Evolutionary conservation across 2,888 invertebrate species (phyloP).

Genomic region (Cetonia aurata): DNA sequence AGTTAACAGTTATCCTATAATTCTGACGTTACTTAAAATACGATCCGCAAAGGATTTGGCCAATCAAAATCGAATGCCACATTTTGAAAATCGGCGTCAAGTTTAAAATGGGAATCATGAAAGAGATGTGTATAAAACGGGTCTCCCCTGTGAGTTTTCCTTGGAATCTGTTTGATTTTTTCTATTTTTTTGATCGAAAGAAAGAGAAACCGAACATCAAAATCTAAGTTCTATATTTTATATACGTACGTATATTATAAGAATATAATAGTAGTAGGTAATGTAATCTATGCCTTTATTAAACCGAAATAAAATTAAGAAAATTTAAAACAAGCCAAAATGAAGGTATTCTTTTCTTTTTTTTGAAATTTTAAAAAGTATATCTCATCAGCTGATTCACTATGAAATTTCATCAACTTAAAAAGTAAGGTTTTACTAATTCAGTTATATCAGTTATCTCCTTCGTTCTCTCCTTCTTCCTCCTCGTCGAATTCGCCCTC

Average conservation of each 20-base stretch:
- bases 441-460: conserved; percentile 57
- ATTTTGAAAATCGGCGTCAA: too few species aligned
- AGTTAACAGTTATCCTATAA: too few species aligned
- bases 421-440: conserved; percentile 26
- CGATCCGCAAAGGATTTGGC: too few species aligned
- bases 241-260: conserved; percentile 25
- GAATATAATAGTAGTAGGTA: conserved; percentile 28
- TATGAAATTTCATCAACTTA: conserved; percentile 45
- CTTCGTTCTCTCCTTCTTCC: conserved; percentile 78
- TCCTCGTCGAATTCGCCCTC: conserved; percentile 86
- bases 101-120: too few species aligned
- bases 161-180: too few species aligned
- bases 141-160: too few species aligned
- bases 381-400: conserved; percentile 31
- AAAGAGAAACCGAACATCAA: conserved; percentile 22
- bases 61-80: too few species aligned
- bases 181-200: neutral
- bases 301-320: conserved; percentile 41
- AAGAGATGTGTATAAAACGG: too few species aligned
- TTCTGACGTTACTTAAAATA: too few species aligned
- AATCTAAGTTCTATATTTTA: conserved; percentile 33
- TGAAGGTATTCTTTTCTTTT: conserved; percentile 17
- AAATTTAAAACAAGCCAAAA: conserved; percentile 43
- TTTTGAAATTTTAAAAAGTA: conserved; percentile 7
- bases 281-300: conserved; percentile 43